Evolutionary conservation across 2,797 vertebrate species (phyloP).

Genomic region (Sylvia borin): DNA sequence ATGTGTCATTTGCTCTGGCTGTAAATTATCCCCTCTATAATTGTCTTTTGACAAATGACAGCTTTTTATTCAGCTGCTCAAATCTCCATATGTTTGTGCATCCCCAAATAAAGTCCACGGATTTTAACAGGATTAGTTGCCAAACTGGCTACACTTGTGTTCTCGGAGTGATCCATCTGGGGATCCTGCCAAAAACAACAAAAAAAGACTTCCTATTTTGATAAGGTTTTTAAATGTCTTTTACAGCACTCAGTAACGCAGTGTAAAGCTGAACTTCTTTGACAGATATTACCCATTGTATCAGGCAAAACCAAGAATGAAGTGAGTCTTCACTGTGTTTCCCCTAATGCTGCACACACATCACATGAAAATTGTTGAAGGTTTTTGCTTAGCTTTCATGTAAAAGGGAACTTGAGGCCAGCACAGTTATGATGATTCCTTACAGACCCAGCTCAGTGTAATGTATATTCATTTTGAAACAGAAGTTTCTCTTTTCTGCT

Average conservation of each 20-base stretch:
- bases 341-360: background rate
- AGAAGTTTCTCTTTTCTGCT: background rate
- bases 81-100: background rate
- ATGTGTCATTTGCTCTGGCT: background rate
- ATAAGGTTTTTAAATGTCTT: background rate
- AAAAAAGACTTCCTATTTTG: conserved; percentile 1
- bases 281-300: background rate
- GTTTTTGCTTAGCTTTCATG: background rate
- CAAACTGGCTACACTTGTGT: conserved; percentile 6
- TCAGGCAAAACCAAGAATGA: background rate
- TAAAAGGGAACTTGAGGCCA: background rate
- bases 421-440: background rate
- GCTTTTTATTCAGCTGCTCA: conserved; percentile 19
- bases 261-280: background rate
- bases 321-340: background rate
- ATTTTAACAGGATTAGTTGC: background rate
- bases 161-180: conserved; percentile 16
- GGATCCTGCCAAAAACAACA: conserved; percentile 30
- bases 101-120: background rate
- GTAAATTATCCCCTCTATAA: conserved; percentile 15
- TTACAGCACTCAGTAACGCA: background rate
- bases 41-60: conserved; percentile 20
- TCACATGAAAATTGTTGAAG: background rate
- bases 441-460: background rate
- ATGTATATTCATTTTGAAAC: background rate